Evolutionary conservation across 2,113 vertebrate genomes (phyloP), one percentile per base, ranked within the genome.

Genomic region (Tenrec ecaudatus): DNA sequence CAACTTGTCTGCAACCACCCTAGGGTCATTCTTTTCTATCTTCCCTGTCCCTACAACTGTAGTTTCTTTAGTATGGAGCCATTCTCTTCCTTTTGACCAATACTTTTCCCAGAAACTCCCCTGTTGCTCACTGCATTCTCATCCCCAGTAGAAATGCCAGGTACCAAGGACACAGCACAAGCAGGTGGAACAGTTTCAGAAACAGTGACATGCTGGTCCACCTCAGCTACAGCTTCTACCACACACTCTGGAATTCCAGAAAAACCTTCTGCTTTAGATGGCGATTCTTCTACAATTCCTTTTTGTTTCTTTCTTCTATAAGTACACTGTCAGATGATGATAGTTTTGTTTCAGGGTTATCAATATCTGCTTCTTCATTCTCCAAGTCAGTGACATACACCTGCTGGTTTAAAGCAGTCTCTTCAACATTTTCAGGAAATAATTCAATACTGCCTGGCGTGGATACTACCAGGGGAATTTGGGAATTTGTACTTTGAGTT

Each of bases 1-100:
- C 62, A 94, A 43, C 89, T 97, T 97, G 73, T 97, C 97, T 9
- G 2, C 1, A 84, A 94, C 87, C 38, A 17, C 33, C 17, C 38
- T 88, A 85, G 33, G 29, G 62, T 25, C 4, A 47, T 20, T 82
- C 31, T 96, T 97, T 22, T 85, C 96, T 0, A 66, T 75, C 62
- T 96, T 96, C 91, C 93, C 97, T 0, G 0, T 29, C 0, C 17
- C 60, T 76, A 81, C 96, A 62, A 89, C 64, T 96, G 85, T 0
- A 29, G n/a, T 2, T 88, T 95, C 93, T 33, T 87, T 95, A 36
- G 8, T 10, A 19, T 19, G 0, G 88, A 85, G 90, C 96, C 96
- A 2, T 86, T 58, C 25, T 11, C 77, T 23, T 88, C 91, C 78
- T 88, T 89, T n/a, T 83, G 82, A 40, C 86, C 92, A 0, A 60